These are phyloP conservation scores for Picathartes gymnocephalus DNA, from an alignment of 2,113 vertebrate genomes.

Conservation along the genomic window DNA sequence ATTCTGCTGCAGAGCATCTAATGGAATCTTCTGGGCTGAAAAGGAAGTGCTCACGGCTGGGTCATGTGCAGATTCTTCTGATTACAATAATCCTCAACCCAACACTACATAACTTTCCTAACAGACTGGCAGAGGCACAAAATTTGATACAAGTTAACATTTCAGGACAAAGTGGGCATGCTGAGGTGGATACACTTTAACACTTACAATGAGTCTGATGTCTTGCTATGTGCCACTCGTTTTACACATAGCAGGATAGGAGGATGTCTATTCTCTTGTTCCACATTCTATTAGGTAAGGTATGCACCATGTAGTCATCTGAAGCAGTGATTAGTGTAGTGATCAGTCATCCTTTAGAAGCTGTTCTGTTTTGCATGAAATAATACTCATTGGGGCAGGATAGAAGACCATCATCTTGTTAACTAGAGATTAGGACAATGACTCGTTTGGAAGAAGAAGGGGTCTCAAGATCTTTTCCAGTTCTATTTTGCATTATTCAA, in stretches of 20 bases:
- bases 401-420: neutral
- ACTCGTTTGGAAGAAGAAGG: neutral
- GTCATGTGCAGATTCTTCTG: neutral
- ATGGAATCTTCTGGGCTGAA: neutral
- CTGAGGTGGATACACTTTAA: neutral
- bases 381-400: neutral
- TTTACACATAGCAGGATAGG: neutral
- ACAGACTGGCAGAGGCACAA: neutral
- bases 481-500: neutral
- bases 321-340: neutral
- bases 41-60: neutral
- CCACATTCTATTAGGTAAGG: neutral
- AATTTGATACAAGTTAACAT: neutral
- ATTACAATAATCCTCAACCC: neutral
- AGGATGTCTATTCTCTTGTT: neutral
- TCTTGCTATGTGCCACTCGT: neutral
- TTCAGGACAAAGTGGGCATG: neutral
- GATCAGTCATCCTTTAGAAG: neutral
- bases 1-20: neutral
- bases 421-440: neutral
- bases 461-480: neutral
- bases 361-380: neutral
- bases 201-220: neutral
- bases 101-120: neutral
- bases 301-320: neutral